Evolutionary conservation across 1,140 invertebrate genomes (phyloP).

Genomic region (Aphaenogaster ashmeadi): DNA sequence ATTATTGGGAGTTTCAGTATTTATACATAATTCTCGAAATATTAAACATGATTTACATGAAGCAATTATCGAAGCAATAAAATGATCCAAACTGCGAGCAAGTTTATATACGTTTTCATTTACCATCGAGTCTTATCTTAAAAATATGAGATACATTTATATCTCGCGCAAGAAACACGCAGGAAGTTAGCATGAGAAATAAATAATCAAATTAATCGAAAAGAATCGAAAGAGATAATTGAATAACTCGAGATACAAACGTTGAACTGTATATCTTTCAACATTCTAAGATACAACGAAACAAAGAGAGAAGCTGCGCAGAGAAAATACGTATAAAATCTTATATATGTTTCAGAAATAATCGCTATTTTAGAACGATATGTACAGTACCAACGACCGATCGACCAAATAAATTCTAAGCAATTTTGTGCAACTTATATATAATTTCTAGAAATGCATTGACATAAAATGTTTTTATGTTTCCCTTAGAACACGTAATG

Average conservation of each 20-base stretch:
- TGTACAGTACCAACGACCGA: slow-evolving; percentile 51
- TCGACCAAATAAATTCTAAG: slow-evolving; percentile 30
- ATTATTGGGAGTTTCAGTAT: slow-evolving; percentile 10
- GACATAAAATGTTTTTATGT: not conserved
- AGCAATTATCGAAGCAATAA: not conserved
- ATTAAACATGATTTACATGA: slow-evolving; percentile 31
- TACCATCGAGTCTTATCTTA: not conserved
- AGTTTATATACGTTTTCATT: slow-evolving; percentile 13
- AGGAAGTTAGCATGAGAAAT: not conserved
- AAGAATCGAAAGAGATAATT: not conserved
- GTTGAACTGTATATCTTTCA: not conserved
- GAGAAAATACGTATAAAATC: slow-evolving; percentile 53
- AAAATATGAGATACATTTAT: slow-evolving; percentile 14
- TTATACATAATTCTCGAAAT: slow-evolving; percentile 34
- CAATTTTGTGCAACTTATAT: not conserved
- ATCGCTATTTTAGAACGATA: slow-evolving; percentile 56
- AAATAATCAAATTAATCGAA: not conserved
- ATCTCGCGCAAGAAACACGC: not conserved
- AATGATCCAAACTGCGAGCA: slow-evolving; percentile 10
- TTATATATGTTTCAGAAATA: slow-evolving; percentile 49
- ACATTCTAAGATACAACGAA: not conserved
- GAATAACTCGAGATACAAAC: slow-evolving; percentile 1
- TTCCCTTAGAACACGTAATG: not conserved
- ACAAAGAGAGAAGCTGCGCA: slow-evolving; percentile 31
- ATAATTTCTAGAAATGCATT: slow-evolving; percentile 8